Conservation (phyloP, 2,888 invertebrate genomes). For the Perdita meconis region DNA sequence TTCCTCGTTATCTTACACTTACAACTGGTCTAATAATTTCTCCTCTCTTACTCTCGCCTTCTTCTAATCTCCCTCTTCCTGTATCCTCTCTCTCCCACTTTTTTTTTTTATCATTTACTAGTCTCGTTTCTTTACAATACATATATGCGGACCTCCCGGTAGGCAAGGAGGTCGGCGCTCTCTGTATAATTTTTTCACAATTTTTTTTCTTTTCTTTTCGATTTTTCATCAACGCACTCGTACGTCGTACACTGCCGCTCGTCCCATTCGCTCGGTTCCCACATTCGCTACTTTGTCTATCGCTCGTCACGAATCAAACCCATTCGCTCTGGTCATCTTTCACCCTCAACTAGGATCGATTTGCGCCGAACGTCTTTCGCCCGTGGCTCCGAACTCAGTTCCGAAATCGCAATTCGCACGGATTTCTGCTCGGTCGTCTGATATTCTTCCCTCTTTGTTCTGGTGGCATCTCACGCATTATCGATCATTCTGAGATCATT, state of each 20-base stretch:
- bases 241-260: constrained; percentile 57
- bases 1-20: constrained; percentile 68
- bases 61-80: constrained; percentile 70
- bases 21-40: constrained; percentile 78
- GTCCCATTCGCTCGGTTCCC: constrained; percentile 27
- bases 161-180: constrained; percentile 83
- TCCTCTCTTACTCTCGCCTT: constrained; percentile 69
- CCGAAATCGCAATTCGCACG: constrained; percentile 70
- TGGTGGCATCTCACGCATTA: neutral
- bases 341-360: constrained; percentile 80
- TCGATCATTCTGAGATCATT: too few species aligned
- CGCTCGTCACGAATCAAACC: constrained; percentile 51
- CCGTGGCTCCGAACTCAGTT: constrained; percentile 83
- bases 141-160: constrained; percentile 84
- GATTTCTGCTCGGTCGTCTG: constrained; percentile 69
- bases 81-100: neutral
- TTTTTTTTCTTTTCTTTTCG: constrained; percentile 74
- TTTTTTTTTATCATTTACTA: constrained; percentile 82
- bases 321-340: constrained; percentile 47
- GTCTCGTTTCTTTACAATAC: constrained; percentile 81
- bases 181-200: constrained; percentile 83
- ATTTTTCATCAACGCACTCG: constrained; percentile 67
- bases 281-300: constrained; percentile 69
- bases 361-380: constrained; percentile 84
- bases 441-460: constrained; percentile 15